phyloP scores from a whole-genome alignment of 2,888 invertebrate genomes.

The Parasteatoda lunata region DNA sequence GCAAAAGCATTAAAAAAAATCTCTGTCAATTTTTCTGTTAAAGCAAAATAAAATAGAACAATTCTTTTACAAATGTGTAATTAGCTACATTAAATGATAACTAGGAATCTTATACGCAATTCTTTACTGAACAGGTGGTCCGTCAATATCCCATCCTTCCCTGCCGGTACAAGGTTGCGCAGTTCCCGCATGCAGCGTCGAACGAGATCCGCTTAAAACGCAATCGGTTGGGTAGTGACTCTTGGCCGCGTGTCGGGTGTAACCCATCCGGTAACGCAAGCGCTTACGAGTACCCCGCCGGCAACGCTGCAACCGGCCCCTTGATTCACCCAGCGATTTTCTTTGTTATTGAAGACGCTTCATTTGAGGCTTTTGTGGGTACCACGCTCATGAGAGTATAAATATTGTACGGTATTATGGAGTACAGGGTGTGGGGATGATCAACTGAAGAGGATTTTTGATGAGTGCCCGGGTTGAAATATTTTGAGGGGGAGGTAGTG shows the following conservation, averaged over 20 bases:
- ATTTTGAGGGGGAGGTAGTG: constrained; percentile 8
- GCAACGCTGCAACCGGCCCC: constrained; percentile 2
- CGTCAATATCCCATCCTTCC: constrained; percentile 15
- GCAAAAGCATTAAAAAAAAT: too few species aligned
- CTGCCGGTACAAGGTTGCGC: neutral
- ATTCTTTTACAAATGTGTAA: too few species aligned
- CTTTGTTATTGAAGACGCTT: constrained; percentile 25
- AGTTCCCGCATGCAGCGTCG: constrained; percentile 2
- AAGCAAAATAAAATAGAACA: too few species aligned
- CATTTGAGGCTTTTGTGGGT: constrained; percentile 32
- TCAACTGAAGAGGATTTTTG: constrained; percentile 3
- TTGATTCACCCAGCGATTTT: neutral
- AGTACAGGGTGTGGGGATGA: neutral
- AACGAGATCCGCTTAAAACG: constrained; percentile 7
- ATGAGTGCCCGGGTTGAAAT: constrained; percentile 8
- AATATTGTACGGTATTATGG: constrained; percentile 5
- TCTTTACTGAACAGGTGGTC: constrained; percentile 36
- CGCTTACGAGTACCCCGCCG: neutral
- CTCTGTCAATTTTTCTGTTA: too few species aligned
- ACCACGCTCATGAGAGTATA: constrained; percentile 16
- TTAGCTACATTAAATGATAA: too few species aligned
- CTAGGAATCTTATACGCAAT: too few species aligned
- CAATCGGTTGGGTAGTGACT: neutral
- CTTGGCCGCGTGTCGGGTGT: constrained; percentile 33
- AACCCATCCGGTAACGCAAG: constrained; percentile 14